Base-by-base conservation (phyloP, 2,888 invertebrate genomes). In the Zootermopsis nevadensis region DNA sequence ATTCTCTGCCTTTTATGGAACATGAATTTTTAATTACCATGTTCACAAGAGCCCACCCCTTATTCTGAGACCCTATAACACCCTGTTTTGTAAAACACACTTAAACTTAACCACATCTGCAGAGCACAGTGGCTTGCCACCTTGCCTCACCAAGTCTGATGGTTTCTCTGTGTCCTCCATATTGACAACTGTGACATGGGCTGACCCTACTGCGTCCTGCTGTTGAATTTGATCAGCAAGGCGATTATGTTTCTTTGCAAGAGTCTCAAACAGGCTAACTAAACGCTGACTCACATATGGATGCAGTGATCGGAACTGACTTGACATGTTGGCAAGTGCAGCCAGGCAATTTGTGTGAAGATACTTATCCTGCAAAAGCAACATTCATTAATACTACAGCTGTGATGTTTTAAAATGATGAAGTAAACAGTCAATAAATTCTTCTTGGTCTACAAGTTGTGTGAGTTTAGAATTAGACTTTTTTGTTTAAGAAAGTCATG, bases 341-440 rank as follows among this genome's bases (percentile, higher is more conserved):
- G 99, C 99, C 85, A 99, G 91, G 88, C 99, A 99, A 90, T 99
- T 99, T 4, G 99, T 99, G 89, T 99, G 99, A 30, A 99, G 92
- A 89, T 99, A 99, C 89, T 98, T 98, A 89, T 99, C 99, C 93
- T 93, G 86, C 72, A 85, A 87, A 86, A 35, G 79, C 77, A 33
- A 84, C 27, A 82, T 76, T 66, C 31, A 27, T 24, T 33, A 53
- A 30, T 33, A 27, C 0, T 22, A 55, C 27, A 24, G 10, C 12
- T 7, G 69, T 42, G 38, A 24, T 76, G 38, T 27, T 6, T 38
- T 3, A 12, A 24, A 19, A 4, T 48, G 42, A 27, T 30, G 15
- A 38, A 74, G 2, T n/a, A 74, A 3, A n/a, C 2, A 35, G 22
- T n/a, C 67, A 67, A 67, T 27, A 67, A 67, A 31, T 67, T 38